Base-by-base conservation (phyloP, 1,140 invertebrate species). In the Teleopsis dalmanni region DNA sequence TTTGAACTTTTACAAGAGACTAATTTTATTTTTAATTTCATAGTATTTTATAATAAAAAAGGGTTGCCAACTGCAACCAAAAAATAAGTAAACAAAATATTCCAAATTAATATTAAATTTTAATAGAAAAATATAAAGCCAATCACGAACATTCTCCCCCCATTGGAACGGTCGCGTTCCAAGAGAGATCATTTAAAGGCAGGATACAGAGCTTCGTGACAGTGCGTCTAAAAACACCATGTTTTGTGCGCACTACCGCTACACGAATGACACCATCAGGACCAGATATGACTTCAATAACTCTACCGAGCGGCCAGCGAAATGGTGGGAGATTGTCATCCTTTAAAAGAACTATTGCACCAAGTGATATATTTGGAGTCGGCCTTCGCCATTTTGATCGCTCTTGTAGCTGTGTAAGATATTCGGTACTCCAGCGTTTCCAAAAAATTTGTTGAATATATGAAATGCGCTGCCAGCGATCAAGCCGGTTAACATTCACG, bases 341-440 rank as follows among this genome's bases (percentile, higher is more conserved):
- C 36, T 65, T 64, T 1, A 72, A 18, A 4, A 71, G n/a, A 21
- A 72, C 71, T n/a, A 72, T 18, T 10, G 52, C 46, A 34, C 55
- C 54, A 13, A 59, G 34, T 34, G 59, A 50, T 13, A 60, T 13
- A 33, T 57, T 54, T 13, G 16, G 11, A 7, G 48, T 53, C 10
- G 31, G 33, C 23, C 6, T 26, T 19, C 18, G 2, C 59, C 57
- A 59, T 23, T 62, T 62, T 6, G 22, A 8, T 35, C 57, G 23
- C 10, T 52, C 38, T 31, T 53, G 52, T 16, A 58, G 34, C 16
- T 35, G 23, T 14, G 25, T 50, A 2, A 60, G 41, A 48, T 60
- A 60, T 50, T 60, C 57, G 13, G 13, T 40, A 11, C 45, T 46
- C 55, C 55, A 60, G 9, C 31, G 31, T 13, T 42, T 38, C 56